phyloP scores from a whole-genome alignment of 1,140 invertebrate species.

The Bombus picipes region DNA sequence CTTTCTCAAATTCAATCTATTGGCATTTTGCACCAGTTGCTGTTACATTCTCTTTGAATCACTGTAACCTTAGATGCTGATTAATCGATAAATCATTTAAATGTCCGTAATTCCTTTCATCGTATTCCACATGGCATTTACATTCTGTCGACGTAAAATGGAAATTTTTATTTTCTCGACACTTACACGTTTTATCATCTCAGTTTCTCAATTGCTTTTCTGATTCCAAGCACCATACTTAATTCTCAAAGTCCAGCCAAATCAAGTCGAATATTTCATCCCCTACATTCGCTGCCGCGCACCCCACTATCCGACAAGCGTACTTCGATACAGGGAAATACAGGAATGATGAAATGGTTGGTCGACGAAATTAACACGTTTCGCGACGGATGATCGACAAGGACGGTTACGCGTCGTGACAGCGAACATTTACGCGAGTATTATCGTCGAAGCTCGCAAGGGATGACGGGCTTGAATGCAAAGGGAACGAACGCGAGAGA shows the following conservation, averaged over 20 bases:
- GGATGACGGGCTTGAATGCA: conserved; percentile 5
- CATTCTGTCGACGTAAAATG: too few species aligned
- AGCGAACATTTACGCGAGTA: conserved; percentile 56
- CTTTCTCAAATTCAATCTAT: too few species aligned
- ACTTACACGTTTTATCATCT: too few species aligned
- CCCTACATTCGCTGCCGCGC: background rate
- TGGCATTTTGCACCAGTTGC: too few species aligned
- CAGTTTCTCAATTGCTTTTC: background rate
- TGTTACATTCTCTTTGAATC: too few species aligned
- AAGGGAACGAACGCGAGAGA: background rate
- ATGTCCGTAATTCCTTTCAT: background rate
- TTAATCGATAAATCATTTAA: background rate
- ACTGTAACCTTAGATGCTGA: background rate
- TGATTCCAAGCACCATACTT: background rate
- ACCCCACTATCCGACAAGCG: background rate
- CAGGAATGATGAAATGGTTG: background rate
- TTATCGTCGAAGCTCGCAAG: conserved; percentile 44
- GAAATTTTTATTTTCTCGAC: too few species aligned
- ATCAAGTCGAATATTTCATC: background rate
- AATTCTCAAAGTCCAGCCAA: too few species aligned
- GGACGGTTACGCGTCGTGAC: conserved; percentile 35
- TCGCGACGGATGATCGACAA: conserved; percentile 51
- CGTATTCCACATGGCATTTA: too few species aligned
- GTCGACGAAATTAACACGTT: conserved; percentile 61
- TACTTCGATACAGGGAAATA: background rate